A percentile compares a stretch with the other conserved stretches of the same genome.
These are phyloP conservation scores for Ailurus styani DNA, from an alignment of 2,113 vertebrate species.

Conservation along the genomic window DNA sequence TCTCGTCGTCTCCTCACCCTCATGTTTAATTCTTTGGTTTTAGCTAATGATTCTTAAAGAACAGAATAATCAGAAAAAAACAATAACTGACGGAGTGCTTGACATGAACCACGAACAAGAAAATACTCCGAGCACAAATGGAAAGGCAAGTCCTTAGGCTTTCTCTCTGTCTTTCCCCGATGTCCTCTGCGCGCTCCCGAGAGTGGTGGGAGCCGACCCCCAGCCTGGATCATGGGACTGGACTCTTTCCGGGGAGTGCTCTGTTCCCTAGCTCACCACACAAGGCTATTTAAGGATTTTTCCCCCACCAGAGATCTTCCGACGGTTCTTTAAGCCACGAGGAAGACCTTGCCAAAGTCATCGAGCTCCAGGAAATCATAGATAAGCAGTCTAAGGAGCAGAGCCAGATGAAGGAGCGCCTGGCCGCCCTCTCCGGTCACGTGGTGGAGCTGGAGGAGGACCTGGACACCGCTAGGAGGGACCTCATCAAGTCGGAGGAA, in stretches of 20 bases:
- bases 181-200: rapidly evolving
- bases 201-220: rapidly evolving
- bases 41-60: constrained; percentile 94
- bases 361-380: constrained; percentile 93
- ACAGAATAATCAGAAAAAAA: constrained; percentile 92
- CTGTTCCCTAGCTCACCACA: no score
- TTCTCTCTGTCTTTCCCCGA: not conserved
- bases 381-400: constrained; percentile 92
- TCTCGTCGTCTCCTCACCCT: constrained; percentile 23
- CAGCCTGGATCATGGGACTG: no score
- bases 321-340: constrained; percentile 90
- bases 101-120: constrained; percentile 90
- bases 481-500: constrained; percentile 96
- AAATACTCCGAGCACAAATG: constrained; percentile 88
- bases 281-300: not conserved
- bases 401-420: constrained; percentile 95
- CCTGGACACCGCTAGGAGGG: constrained; percentile 95
- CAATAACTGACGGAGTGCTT: constrained; percentile 84
- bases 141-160: constrained; percentile 87
- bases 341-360: constrained; percentile 88
- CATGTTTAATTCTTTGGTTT: constrained; percentile 29
- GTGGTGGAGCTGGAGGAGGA: constrained; percentile 95
- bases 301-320: constrained; percentile 86
- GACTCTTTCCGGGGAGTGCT: not conserved
- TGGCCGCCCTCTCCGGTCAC: constrained; percentile 87